Evolutionary conservation across 1,140 invertebrate genomes (phyloP).

Genomic region (Glossosoma conforme): DNA sequence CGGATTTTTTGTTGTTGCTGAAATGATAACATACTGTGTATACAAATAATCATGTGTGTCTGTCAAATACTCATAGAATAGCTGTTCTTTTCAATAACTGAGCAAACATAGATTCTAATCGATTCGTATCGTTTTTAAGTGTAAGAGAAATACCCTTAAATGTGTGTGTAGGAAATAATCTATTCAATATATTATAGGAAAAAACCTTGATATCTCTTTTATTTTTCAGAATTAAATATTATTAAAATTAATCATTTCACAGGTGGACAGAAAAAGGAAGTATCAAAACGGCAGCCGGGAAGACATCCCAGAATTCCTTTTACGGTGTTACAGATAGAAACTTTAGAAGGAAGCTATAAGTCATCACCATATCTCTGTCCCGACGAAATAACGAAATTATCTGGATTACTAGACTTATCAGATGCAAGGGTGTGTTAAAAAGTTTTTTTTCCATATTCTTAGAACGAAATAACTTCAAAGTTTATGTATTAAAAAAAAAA

Average conservation of each 20-base stretch:
- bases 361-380: slow-evolving; percentile 41
- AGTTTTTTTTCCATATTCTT: background rate
- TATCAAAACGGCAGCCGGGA: slow-evolving; percentile 44
- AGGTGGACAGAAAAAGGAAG: slow-evolving; percentile 36
- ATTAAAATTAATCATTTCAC: slow-evolving; percentile 11
- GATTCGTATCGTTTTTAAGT: no score
- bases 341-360: slow-evolving; percentile 41
- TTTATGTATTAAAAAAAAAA: background rate
- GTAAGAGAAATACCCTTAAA: no score
- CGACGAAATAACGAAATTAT: slow-evolving; percentile 37
- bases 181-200: no score
- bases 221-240: slow-evolving; percentile 11
- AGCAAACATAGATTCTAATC: no score
- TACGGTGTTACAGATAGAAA: slow-evolving; percentile 37
- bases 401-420: slow-evolving; percentile 35
- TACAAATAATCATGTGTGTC: no score
- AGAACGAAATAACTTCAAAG: background rate
- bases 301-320: slow-evolving; percentile 41
- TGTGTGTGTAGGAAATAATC: no score
- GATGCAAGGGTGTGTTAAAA: slow-evolving; percentile 42
- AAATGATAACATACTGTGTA: no score
- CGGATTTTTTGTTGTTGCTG: no score
- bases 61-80: no score
- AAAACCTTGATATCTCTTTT: slow-evolving; percentile 4
- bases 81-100: no score